phyloP scores from a whole-genome alignment of 1,140 invertebrate genomes.

The Goniozus legneri region DNA sequence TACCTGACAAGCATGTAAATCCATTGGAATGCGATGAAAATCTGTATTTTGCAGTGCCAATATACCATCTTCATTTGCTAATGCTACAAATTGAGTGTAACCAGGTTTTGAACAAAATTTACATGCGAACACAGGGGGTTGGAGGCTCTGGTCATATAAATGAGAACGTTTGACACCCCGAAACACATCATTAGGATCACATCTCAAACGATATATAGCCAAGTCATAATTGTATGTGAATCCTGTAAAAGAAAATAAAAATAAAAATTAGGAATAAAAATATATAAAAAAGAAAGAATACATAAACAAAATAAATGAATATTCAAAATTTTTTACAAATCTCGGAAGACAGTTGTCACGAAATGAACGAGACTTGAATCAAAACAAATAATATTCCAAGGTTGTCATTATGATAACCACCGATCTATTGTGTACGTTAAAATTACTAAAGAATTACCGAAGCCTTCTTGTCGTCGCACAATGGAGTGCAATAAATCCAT shows the following conservation, averaged over 20 bases:
- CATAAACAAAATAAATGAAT: constrained; percentile 4
- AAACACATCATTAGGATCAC: constrained; percentile 38
- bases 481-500: constrained; percentile 41
- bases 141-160: constrained; percentile 28
- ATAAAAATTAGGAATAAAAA: background rate
- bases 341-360: no score
- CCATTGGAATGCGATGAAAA: constrained; percentile 12
- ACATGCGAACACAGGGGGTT: constrained; percentile 49
- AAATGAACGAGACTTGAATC: no score
- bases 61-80: constrained; percentile 82
- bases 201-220: constrained; percentile 40
- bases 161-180: constrained; percentile 39
- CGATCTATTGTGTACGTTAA: no score
- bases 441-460: no score
- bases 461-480: constrained; percentile 35
- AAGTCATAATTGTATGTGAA: constrained; percentile 38
- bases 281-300: background rate
- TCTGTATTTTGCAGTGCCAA: constrained; percentile 62
- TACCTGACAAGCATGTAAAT: constrained; percentile 1
- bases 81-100: constrained; percentile 68
- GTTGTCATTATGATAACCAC: no score
- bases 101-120: constrained; percentile 51
- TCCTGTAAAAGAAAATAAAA: constrained; percentile 25
- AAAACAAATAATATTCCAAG: no score
- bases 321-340: background rate